A percentile compares a stretch with the other conserved stretches of the same genome.
Evolutionary conservation across 2,888 invertebrate species (phyloP).

Genomic region (Torymus aiolomorphi): DNA sequence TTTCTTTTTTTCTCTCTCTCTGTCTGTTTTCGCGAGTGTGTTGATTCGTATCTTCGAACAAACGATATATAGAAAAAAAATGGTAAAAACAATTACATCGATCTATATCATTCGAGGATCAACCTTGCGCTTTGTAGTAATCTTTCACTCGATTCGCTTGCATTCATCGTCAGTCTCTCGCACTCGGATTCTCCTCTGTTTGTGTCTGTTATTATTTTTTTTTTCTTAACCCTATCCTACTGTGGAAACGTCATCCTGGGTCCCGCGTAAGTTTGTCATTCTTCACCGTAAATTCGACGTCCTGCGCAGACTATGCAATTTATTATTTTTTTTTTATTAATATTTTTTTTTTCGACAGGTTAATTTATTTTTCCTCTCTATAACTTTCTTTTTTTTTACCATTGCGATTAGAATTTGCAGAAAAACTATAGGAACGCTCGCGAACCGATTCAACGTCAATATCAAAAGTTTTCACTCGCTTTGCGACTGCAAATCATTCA

Average conservation of each 20-base stretch:
- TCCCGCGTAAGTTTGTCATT: conserved; percentile 64
- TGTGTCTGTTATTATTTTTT: conserved; percentile 7
- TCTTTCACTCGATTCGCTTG: neutral
- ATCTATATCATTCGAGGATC: conserved; percentile 23
- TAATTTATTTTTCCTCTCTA: conserved; percentile 34
- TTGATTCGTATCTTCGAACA: conserved; percentile 9
- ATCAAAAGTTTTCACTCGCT: conserved; percentile 43
- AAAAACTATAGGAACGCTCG: conserved; percentile 47
- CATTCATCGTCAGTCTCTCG: conserved; percentile 14
- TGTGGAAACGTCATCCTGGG: conserved; percentile 67
- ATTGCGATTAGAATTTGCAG: conserved; percentile 38
- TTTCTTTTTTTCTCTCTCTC: conserved; percentile 4
- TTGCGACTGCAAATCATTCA: conserved; percentile 15
- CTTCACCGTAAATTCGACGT: conserved; percentile 54
- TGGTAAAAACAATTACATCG: conserved; percentile 22
- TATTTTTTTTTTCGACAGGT: conserved; percentile 43
- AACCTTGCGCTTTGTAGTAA: neutral
- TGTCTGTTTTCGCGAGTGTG: conserved; percentile 6
- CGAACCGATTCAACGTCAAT: conserved; percentile 39
- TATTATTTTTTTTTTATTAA: conserved; percentile 32
- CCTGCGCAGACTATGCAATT: conserved; percentile 64
- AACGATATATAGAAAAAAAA: conserved; percentile 22
- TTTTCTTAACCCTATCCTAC: conserved; percentile 47
- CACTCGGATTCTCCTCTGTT: conserved; percentile 32
- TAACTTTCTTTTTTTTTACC: conserved; percentile 19